Evolutionary conservation across 2,113 vertebrate genomes (phyloP), one percentile per base, ranked within the genome.

Genomic region (Stictonetta naevosa): DNA sequence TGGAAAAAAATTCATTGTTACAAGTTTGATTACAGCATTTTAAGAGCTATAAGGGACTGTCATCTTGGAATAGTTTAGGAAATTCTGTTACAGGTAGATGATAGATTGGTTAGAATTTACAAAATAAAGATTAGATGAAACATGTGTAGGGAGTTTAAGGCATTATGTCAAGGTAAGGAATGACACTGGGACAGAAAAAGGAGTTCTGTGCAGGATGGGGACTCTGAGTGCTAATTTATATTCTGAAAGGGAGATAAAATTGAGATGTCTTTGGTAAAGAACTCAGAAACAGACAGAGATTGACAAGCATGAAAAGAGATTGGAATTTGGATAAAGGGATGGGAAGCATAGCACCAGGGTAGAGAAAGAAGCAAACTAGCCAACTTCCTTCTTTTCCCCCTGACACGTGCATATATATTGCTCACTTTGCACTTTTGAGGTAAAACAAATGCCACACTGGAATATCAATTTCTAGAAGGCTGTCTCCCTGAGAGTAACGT

Each of bases 391-490:
- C 13, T 83, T 75, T 78, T 14, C 64, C 78, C 67, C 42, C 33
- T 75, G 25, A 67, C 20, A 10, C 13, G 7, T 46, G 13, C 26
- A 5, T 42, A 14, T 55, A 62, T 58, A 89, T 60, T 75, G 17
- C 23, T 84, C 17, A 12, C 29, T 86, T 25, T 36, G 16, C 19
- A 18, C 19, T 85, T 83, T 75, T 83, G 31, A 83, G 52, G 56
- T 50, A 56, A 86, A 71, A 74, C 3, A 5, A 11, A 63, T 75
- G 52, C 73, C 12, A 31, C 90, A 72, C 55, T 90, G 84, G 67
- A 95, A 90, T 91, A 94, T 33, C 31, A 11, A 2, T 93, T 96
- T 95, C n/a, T 46, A 91, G 69, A 67, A 95, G 53, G 17, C 23
- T 66, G 10, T 67, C 31, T 90, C 72, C 26, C 36, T 52, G 59